These are phyloP conservation scores for Thinocorus orbignyianus DNA, from an alignment of 2,113 vertebrate species.

Conservation along the genomic window DNA sequence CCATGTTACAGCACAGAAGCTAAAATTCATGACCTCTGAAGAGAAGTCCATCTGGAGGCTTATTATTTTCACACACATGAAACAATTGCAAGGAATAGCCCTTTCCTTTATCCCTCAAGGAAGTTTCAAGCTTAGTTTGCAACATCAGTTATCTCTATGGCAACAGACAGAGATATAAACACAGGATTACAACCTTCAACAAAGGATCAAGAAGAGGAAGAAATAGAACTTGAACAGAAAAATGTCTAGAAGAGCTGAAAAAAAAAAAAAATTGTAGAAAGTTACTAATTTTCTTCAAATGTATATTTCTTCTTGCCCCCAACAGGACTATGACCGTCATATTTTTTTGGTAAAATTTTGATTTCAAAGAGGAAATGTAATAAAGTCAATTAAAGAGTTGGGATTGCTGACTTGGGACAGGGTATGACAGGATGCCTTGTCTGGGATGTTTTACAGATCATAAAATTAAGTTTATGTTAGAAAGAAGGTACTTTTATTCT, in stretches of 20 bases:
- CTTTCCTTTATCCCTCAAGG: conserved; percentile 13
- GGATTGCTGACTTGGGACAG: neutral
- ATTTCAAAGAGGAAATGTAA: neutral
- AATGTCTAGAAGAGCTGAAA: neutral
- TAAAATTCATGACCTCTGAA: neutral
- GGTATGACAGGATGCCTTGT: neutral
- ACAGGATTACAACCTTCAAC: conserved; percentile 62
- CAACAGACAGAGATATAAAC: conserved; percentile 51
- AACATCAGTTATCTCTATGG: conserved; percentile 43
- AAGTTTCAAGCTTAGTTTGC: conserved; percentile 36
- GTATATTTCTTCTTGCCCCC: neutral
- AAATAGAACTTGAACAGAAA: conserved; percentile 5
- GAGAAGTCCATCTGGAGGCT: neutral
- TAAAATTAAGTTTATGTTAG: neutral
- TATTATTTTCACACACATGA: neutral
- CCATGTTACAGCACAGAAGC: neutral
- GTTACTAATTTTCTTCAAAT: neutral
- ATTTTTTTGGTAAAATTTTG: neutral
- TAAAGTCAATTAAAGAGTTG: neutral
- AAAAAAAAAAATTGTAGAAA: neutral
- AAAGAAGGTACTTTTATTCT: neutral
- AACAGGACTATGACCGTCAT: neutral
- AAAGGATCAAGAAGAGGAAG: conserved; percentile 36
- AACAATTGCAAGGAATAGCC: conserved; percentile 1
- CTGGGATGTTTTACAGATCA: neutral